Base-by-base conservation (phyloP, 2,113 vertebrate species). In the Vidua chalybeata region DNA sequence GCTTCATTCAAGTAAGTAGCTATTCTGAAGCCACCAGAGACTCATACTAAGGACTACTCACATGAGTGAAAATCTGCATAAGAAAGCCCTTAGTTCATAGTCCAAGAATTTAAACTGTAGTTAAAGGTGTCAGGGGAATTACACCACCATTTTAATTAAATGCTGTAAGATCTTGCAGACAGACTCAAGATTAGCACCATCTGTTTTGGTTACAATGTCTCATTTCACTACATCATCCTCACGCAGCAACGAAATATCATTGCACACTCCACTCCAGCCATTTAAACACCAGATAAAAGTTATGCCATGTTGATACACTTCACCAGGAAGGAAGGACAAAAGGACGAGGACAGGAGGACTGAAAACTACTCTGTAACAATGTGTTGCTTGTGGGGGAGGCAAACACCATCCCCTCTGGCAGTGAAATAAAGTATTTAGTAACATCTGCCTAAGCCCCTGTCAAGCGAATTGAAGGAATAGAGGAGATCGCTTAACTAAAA, bases 121-220 rank as follows among this genome's bases (percentile, higher is more conserved):
- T 93, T 95, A 96, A 96, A 93, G 88, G 91, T 96, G 94, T 79
- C 97, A 73, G 76, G 97, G 96, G 94, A 97, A 96, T 95, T 92
- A 96, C 89, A 96, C 58, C 63, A 92, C 89, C 96, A 88, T 95
- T 95, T 94, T 97, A 97, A 98, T 97, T 97, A 97, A 98, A 96
- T 94, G 95, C 92, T 96, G 24, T 43, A 97, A 90, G 84, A 96
- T 94, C 96, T 77, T 94, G 83, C 84, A 96, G 95, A 97, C 95
- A 97, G 93, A 94, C 76, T 95, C 95, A 96, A 97, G 95, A 97
- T 95, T 78, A 97, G 94, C 89, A 96, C 97, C 96, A 97, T 97
- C 96, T 98, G 96, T 89, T 97, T 96, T 90, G 92, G 84, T 84
- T 95, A 28, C 69, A 95, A 95, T 49, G 54, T 88, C 94, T 86